Evolutionary conservation across 2,797 vertebrate species (phyloP), one percentile per base, ranked within the genome.

Genomic region (Chelmon rostratus): DNA sequence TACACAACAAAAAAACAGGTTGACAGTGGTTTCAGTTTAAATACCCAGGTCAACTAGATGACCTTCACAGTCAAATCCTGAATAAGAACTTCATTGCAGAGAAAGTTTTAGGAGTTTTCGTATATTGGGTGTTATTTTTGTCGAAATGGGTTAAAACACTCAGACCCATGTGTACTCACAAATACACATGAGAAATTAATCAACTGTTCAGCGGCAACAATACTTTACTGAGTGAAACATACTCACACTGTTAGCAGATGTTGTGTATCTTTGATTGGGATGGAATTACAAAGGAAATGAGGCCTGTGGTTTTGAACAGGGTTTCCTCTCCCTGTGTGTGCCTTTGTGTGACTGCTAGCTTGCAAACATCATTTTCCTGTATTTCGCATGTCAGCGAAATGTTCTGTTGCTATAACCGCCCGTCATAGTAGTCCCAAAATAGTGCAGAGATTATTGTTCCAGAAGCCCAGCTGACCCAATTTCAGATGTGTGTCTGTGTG

Each of bases 351-450:
- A 68, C 67, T 76, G 66, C 65, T 49, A 42, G 46, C 71, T 66
- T 56, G 76, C 58, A 88, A 80, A 86, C 78, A 81, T 79, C 1
- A 84, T 86, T 86, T 87, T 89, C 72, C 82, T 81, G 75, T 75
- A 73, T 88, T 88, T 89, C 53, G n/a, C 81, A 75, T 88, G 84
- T 90, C 85, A 83, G 83, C 70, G 1, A 84, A 91, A 86, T 44
- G 44, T 78, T 85, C 31, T 16, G 57, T 82, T 81, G 79, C 86
- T 83, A 47, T 80, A 79, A 83, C 76, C 37, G 65, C 88, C 85
- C 78, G 78, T 90, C 86, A 85, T 91, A 89, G 88, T 91, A 77
- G 53, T 89, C 88, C 78, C 42, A 87, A 88, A 92, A 93, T 92
- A 91, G 87, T 79, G 57, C 68, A 2, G 37, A 67, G 83, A 81